These are phyloP conservation scores for Gymnopithys bicolor DNA, from an alignment of 2,797 vertebrate species.

Conservation along the genomic window DNA sequence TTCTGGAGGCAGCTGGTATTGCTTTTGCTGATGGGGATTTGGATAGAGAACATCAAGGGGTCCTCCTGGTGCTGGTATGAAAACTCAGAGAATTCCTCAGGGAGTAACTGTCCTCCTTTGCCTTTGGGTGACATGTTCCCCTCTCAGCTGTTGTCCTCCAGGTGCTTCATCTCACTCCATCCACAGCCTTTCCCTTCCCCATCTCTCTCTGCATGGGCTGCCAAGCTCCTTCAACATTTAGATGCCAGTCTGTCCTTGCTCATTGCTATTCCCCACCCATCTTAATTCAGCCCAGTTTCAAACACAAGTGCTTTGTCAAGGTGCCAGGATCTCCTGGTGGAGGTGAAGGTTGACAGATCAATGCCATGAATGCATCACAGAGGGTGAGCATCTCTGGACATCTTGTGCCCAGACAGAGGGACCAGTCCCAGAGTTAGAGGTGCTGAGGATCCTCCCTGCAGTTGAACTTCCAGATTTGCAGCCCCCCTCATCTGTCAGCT, in stretches of 20 bases:
- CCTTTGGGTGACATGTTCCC: not conserved
- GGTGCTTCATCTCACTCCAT: not conserved
- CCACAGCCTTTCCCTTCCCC: not conserved
- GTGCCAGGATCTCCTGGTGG: not conserved
- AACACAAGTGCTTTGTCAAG: not conserved
- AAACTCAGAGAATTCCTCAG: accelerated
- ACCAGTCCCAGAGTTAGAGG: not conserved
- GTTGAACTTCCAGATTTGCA: not conserved
- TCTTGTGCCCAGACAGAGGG: not conserved
- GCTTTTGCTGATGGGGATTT: not conserved
- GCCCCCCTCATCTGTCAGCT: not conserved
- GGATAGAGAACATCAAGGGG: not conserved
- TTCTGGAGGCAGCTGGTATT: not conserved
- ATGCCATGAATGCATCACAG: not conserved
- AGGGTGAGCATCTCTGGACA: not conserved
- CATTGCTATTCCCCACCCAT: slow-evolving; percentile 27
- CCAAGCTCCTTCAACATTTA: not conserved
- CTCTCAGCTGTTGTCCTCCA: not conserved
- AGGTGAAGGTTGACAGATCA: slow-evolving; percentile 27
- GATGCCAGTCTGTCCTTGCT: slow-evolving; percentile 10
- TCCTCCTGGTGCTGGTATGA: not conserved
- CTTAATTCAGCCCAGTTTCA: slow-evolving; percentile 18
- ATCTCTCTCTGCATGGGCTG: not conserved
- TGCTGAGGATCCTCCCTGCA: not conserved
- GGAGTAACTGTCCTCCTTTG: not conserved